Conservation (phyloP, 2,113 vertebrate species). For the Hippocampus barbouri region DNA sequence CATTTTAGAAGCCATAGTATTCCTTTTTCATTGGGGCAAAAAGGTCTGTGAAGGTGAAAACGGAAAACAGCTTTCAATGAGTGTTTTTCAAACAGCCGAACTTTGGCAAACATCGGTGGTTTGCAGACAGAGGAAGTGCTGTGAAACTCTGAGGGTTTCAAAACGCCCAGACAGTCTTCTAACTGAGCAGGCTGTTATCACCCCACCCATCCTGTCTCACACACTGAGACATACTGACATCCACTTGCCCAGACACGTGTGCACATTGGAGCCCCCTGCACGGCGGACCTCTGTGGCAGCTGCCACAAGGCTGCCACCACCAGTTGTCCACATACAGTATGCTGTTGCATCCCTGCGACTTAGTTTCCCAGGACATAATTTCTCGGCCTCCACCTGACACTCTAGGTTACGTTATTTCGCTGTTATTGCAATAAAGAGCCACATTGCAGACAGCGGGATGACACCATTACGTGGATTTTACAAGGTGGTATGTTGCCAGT, state of each 20-base stretch:
- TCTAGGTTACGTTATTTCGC: not conserved
- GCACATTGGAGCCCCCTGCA: slow-evolving; percentile 15
- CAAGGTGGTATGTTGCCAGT: slow-evolving; percentile 32
- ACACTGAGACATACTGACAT: slow-evolving; percentile 21
- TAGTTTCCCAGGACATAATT: slow-evolving; percentile 27
- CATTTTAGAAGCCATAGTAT: not conserved
- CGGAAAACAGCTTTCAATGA: no score
- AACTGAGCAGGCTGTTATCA: slow-evolving; percentile 49
- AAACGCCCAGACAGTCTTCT: slow-evolving; percentile 35
- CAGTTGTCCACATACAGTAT: slow-evolving; percentile 28
- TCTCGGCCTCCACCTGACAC: slow-evolving; percentile 17
- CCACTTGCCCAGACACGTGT: slow-evolving; percentile 31
- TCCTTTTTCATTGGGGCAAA: not conserved
- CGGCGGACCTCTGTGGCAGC: slow-evolving; percentile 35
- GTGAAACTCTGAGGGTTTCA: slow-evolving; percentile 33
- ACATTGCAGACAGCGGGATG: not conserved
- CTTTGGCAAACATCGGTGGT: slow-evolving; percentile 12
- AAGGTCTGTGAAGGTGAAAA: not conserved
- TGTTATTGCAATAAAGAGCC: not conserved
- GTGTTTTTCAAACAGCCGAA: not conserved
- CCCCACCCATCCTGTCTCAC: slow-evolving; percentile 59
- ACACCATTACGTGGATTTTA: not conserved
- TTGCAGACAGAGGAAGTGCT: slow-evolving; percentile 57
- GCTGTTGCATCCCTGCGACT: slow-evolving; percentile 37
- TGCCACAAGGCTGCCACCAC: slow-evolving; percentile 28